Percentiles rank a stretch among this genome's conserved stretches.
These are phyloP conservation scores for Lycaon pictus DNA, from an alignment of 2,113 vertebrate genomes.

Conservation along the genomic window DNA sequence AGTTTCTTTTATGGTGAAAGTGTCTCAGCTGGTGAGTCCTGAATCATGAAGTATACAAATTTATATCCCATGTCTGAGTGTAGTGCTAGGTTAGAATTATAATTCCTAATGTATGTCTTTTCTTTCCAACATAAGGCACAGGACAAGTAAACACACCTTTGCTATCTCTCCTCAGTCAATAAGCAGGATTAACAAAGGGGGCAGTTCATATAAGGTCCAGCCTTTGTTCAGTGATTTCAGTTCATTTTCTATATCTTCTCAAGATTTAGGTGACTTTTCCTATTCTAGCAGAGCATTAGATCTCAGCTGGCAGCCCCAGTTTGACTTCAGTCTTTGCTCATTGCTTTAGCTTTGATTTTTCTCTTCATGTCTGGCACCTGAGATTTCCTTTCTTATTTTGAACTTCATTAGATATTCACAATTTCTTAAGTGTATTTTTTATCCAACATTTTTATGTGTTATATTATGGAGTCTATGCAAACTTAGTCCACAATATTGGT, in stretches of 20 bases:
- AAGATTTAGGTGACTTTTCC: neutral
- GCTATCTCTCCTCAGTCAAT: neutral
- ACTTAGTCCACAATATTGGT: neutral
- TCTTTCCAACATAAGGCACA: neutral
- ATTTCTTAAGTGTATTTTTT: neutral
- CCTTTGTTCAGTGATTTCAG: neutral
- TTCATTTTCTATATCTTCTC: neutral
- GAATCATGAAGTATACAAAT: neutral
- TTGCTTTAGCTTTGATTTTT: neutral
- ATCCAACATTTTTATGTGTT: neutral
- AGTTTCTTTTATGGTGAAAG: neutral
- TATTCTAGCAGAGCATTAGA: neutral
- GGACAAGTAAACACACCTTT: neutral
- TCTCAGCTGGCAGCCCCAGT: neutral
- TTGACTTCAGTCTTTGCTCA: neutral
- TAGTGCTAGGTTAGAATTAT: neutral
- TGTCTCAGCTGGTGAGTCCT: neutral
- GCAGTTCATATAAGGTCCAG: neutral
- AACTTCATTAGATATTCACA: neutral
- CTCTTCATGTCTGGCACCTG: neutral
- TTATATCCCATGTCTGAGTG: neutral
- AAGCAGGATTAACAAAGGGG: neutral
- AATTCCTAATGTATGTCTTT: neutral
- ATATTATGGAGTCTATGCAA: neutral
- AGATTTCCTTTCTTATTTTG: neutral